These are phyloP conservation scores for Sebastes itinus DNA, from an alignment of 2,797 vertebrate species.

Conservation along the genomic window DNA sequence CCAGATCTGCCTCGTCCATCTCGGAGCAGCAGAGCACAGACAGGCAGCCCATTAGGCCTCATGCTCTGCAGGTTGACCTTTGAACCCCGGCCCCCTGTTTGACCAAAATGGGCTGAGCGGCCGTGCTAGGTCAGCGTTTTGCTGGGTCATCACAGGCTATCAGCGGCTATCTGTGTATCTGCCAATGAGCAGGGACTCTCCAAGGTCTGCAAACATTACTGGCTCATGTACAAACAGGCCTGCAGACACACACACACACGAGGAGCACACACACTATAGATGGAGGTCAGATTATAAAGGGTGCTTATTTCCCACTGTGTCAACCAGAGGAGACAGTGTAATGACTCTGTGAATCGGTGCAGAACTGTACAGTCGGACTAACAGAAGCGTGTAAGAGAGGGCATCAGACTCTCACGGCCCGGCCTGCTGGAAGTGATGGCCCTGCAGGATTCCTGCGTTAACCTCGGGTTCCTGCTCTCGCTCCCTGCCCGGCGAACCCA, in stretches of 20 bases:
- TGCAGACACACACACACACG: conserved; percentile 10
- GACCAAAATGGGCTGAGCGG: conserved; percentile 66
- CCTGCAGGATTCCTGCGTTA: conserved; percentile 72
- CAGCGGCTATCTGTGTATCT: conserved; percentile 73
- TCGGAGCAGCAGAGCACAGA: conserved; percentile 70
- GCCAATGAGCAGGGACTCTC: conserved; percentile 60
- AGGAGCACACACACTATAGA: neutral
- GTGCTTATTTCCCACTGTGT: conserved; percentile 19
- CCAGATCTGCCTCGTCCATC: conserved; percentile 77
- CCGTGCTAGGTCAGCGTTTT: conserved; percentile 65
- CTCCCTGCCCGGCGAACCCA: conserved; percentile 60
- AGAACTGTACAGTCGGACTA: conserved; percentile 2
- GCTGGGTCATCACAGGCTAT: conserved; percentile 77
- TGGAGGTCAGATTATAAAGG: conserved; percentile 2
- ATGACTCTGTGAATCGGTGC: neutral
- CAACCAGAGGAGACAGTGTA: conserved; percentile 11
- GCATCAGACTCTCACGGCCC: conserved; percentile 67
- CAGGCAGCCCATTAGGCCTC: conserved; percentile 76
- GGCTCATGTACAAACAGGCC: conserved; percentile 39
- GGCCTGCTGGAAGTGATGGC: conserved; percentile 64
- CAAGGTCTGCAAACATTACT: conserved; percentile 73
- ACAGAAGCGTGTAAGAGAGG: conserved; percentile 26
- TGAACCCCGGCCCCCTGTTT: conserved; percentile 66
- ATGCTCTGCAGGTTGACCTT: conserved; percentile 75
- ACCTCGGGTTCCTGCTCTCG: conserved; percentile 64